A percentile compares a stretch with the other conserved stretches of the same genome.
Evolutionary conservation across 2,113 vertebrate species (phyloP).

Genomic region (Tursiops truncatus): DNA sequence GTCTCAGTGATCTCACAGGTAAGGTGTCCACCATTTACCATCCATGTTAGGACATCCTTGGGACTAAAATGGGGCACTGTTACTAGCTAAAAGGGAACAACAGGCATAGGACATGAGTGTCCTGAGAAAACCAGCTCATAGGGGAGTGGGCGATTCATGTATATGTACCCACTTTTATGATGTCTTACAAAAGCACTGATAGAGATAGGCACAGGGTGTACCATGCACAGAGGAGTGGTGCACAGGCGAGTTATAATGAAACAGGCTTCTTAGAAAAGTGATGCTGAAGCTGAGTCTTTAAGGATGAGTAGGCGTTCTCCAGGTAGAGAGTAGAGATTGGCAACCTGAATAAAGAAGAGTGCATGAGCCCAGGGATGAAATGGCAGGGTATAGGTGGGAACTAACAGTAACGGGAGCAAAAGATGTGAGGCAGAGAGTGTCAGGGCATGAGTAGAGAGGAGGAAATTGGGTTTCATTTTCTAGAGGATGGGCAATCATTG

Average conservation of each 20-base stretch:
- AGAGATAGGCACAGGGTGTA: background rate
- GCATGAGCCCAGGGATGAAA: background rate
- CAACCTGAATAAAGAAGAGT: background rate
- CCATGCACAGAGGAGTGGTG: background rate
- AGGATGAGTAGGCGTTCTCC: background rate
- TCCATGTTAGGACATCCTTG: background rate
- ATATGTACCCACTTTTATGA: background rate
- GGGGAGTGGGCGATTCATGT: background rate
- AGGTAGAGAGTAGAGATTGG: background rate
- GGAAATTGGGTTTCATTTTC: background rate
- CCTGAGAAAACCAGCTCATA: background rate
- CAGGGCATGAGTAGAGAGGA: background rate
- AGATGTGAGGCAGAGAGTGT: background rate
- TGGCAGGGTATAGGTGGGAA: too few relatives aligned
- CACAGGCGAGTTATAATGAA: background rate
- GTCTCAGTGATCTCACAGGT: background rate
- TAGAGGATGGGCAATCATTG: background rate
- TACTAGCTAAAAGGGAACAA: background rate
- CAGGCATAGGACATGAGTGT: background rate
- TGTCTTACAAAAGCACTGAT: background rate
- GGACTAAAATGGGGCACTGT: background rate
- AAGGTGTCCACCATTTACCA: background rate
- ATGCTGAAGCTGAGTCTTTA: background rate
- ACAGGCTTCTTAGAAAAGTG: background rate
- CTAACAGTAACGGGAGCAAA: too few relatives aligned